Conservation (phyloP, 2,113 vertebrate genomes). For the Bubo bubo region DNA sequence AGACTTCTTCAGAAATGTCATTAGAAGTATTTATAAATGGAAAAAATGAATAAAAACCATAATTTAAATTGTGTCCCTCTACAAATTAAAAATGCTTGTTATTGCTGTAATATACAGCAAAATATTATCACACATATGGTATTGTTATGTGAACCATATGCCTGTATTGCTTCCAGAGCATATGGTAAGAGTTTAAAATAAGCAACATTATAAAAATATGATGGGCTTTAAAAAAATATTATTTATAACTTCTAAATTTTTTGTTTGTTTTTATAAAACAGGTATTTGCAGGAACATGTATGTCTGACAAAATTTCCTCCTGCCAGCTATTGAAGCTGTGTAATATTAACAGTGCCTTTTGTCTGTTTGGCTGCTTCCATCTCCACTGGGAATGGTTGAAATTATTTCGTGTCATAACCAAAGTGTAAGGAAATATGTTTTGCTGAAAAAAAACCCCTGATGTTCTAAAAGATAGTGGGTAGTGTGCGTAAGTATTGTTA, state of each 20-base stretch:
- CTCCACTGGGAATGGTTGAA: neutral
- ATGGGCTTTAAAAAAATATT: neutral
- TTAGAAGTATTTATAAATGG: constrained; percentile 51
- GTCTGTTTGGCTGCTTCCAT: neutral
- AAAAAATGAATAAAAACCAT: constrained; percentile 28
- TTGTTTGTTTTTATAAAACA: neutral
- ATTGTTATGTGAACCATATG: constrained; percentile 62
- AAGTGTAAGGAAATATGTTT: neutral
- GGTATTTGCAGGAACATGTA: neutral
- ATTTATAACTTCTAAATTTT: neutral
- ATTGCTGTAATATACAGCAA: constrained; percentile 37
- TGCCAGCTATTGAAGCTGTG: neutral
- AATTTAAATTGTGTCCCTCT: constrained; percentile 32
- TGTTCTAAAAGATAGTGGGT: neutral
- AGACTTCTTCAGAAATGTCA: neutral
- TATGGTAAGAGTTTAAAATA: constrained; percentile 65
- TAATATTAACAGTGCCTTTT: neutral
- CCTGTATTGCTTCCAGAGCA: constrained; percentile 1
- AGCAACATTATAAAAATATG: constrained; percentile 48
- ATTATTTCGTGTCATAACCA: neutral
- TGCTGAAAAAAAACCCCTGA: neutral
- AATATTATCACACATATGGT: constrained; percentile 61
- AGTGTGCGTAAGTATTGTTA: accelerated
- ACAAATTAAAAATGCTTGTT: constrained; percentile 42
- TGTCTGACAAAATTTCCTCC: neutral